phyloP scores from a whole-genome alignment of 1,140 invertebrate genomes.

The Trachymyrmex septentrionalis region DNA sequence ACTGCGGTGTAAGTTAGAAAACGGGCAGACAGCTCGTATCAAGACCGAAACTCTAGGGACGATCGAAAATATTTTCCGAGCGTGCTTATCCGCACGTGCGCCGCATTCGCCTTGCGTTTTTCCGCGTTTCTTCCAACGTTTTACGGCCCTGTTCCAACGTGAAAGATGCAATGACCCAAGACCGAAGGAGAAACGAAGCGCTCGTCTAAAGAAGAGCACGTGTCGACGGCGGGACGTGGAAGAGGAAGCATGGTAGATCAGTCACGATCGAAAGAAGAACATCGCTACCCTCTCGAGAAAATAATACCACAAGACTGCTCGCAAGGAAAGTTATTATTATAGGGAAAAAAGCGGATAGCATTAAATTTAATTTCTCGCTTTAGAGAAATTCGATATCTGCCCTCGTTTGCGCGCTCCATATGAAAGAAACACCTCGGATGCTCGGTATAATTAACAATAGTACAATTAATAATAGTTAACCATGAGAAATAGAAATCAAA shows the following conservation, averaged over 20 bases:
- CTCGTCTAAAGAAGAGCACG: slow-evolving; percentile 69
- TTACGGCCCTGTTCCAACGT: slow-evolving; percentile 75
- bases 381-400: slow-evolving; percentile 52
- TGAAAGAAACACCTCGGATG: not conserved
- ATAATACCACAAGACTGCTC: slow-evolving; percentile 69
- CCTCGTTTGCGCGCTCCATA: not conserved
- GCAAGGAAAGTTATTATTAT: slow-evolving; percentile 74
- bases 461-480: too few species aligned
- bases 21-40: slow-evolving; percentile 38
- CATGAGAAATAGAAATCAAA: not conserved
- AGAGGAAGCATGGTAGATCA: slow-evolving; percentile 73
- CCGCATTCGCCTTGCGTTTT: slow-evolving; percentile 80
- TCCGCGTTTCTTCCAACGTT: slow-evolving; percentile 75
- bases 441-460: slow-evolving; percentile 7
- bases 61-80: slow-evolving; percentile 75
- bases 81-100: slow-evolving; percentile 80
- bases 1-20: slow-evolving; percentile 27
- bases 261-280: slow-evolving; percentile 74
- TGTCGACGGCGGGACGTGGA: slow-evolving; percentile 71
- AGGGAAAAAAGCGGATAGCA: slow-evolving; percentile 44
- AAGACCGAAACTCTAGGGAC: slow-evolving; percentile 61
- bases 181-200: slow-evolving; percentile 73
- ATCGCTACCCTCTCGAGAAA: slow-evolving; percentile 72
- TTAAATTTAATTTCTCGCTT: slow-evolving; percentile 75
- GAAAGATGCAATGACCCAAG: slow-evolving; percentile 82